These are phyloP conservation scores for Poecilia picta DNA, from an alignment of 2,797 vertebrate genomes.

Conservation along the genomic window DNA sequence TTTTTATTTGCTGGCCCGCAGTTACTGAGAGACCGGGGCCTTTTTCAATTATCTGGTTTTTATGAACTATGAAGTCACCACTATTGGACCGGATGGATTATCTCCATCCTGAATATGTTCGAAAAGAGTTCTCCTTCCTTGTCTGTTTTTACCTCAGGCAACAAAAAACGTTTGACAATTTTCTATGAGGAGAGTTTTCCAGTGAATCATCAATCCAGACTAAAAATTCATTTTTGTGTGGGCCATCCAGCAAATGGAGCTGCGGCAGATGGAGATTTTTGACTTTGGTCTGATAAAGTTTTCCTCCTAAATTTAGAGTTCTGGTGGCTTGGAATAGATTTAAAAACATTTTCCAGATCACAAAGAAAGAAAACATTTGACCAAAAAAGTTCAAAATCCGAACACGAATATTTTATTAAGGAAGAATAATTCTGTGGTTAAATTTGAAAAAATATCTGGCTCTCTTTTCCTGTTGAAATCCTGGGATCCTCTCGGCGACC, in stretches of 20 bases:
- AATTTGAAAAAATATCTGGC: too few species aligned
- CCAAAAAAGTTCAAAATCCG: background rate
- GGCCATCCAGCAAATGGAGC: background rate
- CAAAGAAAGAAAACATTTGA: background rate
- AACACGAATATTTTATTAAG: background rate
- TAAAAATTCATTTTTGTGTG: background rate
- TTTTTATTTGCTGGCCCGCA: constrained; percentile 77
- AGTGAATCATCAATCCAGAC: background rate
- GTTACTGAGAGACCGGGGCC: constrained; percentile 46
- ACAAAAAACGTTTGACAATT: background rate
- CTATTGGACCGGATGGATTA: constrained; percentile 50
- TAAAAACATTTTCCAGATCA: background rate
- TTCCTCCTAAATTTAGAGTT: background rate
- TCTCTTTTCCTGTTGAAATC: too few species aligned
- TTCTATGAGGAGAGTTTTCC: constrained; percentile 2
- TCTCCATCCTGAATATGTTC: constrained; percentile 30
- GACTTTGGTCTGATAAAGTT: background rate
- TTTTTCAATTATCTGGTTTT: constrained; percentile 66
- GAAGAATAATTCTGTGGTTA: too few species aligned
- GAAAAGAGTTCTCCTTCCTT: constrained; percentile 7
- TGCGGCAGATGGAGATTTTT: background rate
- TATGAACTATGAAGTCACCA: constrained; percentile 52
- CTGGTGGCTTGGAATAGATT: background rate
- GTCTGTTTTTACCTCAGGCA: constrained; percentile 23
- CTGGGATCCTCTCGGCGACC: too few species aligned